Conservation (phyloP, 2,888 invertebrate genomes). For the Drosophila anomalipes region DNA sequence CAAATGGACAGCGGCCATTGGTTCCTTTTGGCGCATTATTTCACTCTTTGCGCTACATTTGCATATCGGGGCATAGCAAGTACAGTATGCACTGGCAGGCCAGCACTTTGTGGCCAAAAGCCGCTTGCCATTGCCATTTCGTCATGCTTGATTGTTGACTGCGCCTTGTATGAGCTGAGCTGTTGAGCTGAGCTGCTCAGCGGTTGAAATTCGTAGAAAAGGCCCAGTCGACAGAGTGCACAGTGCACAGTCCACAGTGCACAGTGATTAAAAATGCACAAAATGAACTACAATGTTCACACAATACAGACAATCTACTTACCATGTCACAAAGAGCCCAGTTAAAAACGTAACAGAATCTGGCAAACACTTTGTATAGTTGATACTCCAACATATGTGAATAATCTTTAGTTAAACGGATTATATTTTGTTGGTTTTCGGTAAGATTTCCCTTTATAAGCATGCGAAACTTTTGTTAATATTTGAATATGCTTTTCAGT, state of each 20-base stretch:
- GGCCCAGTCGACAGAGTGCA: slow-evolving; percentile 18
- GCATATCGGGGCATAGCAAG: slow-evolving; percentile 54
- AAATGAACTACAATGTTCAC: not conserved
- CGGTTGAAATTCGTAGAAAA: slow-evolving; percentile 71
- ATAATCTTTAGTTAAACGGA: not conserved
- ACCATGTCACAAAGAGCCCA: not conserved
- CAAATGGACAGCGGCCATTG: slow-evolving; percentile 39
- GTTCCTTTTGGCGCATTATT: slow-evolving; percentile 68
- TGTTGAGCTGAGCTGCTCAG: slow-evolving; percentile 37
- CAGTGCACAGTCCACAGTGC: slow-evolving; percentile 25
- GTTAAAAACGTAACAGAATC: not conserved
- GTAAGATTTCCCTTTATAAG: not conserved
- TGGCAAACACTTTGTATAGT: not conserved
- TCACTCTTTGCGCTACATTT: slow-evolving; percentile 62
- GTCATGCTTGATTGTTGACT: slow-evolving; percentile 79
- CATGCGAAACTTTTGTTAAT: not conserved
- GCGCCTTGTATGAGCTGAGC: slow-evolving; percentile 73
- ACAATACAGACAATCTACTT: not conserved
- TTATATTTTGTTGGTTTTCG: not conserved
- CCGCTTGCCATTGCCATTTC: slow-evolving; percentile 74
- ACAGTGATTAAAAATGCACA: slow-evolving; percentile 48
- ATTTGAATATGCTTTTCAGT: not conserved
- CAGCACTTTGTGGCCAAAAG: slow-evolving; percentile 61
- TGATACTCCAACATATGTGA: not conserved
- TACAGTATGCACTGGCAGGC: slow-evolving; percentile 1